A percentile compares a stretch with the other conserved stretches of the same genome.
Conservation (phyloP, 2,113 vertebrate species). For the Phylloscopus trochiloides region DNA sequence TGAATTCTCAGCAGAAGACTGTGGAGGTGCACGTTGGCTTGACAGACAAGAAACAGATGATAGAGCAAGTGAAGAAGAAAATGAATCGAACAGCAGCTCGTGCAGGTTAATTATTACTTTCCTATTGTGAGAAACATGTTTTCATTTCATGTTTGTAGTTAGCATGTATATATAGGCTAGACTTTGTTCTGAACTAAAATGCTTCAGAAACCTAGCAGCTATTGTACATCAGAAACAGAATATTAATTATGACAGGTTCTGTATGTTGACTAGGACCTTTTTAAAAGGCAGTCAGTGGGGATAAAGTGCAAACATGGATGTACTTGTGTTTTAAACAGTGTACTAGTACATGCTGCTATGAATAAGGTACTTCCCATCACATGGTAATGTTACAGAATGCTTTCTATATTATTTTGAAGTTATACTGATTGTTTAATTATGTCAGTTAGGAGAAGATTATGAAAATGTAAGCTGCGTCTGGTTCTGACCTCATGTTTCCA, state of each 20-base stretch:
- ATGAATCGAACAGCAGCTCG: conserved; percentile 90
- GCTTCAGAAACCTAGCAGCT: neutral
- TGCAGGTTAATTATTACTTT: conserved; percentile 87
- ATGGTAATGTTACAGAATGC: neutral
- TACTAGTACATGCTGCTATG: neutral
- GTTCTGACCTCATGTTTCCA: neutral
- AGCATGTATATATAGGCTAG: neutral
- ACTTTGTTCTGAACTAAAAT: neutral
- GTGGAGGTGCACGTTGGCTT: conserved; percentile 69
- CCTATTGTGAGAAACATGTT: conserved; percentile 38
- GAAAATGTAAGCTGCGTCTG: neutral
- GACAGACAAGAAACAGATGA: conserved; percentile 75
- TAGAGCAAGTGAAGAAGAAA: conserved; percentile 82
- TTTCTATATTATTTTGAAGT: neutral
- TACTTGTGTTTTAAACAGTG: neutral
- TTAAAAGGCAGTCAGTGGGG: neutral
- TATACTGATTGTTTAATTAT: neutral
- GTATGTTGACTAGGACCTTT: neutral
- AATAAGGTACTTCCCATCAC: neutral
- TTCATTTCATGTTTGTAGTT: neutral
- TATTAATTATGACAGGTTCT: neutral
- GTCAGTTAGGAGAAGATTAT: neutral
- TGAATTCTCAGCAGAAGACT: conserved; percentile 79
- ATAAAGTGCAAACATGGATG: neutral
- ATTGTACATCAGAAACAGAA: neutral